phyloP scores from a whole-genome alignment of 1,140 invertebrate species.

The Drosophila watanabei region DNA sequence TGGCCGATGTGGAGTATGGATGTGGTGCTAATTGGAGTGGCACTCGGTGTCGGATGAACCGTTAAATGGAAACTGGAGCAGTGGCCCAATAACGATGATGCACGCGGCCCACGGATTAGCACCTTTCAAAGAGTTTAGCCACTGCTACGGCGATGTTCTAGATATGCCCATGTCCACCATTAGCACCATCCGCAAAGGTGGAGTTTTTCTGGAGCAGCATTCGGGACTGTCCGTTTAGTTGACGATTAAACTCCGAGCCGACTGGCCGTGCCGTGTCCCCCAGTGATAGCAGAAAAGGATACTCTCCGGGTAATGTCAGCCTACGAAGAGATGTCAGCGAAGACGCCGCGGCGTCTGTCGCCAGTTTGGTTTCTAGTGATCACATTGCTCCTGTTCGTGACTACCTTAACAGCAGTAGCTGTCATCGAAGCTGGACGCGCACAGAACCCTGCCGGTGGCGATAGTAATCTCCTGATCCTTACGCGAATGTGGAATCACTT shows the following conservation, averaged over 20 bases:
- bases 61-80: conserved; percentile 79
- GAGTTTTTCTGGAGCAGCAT: conserved; percentile 63
- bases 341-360: conserved; percentile 30
- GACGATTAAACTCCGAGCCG: conserved; percentile 43
- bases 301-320: conserved; percentile 31
- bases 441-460: conserved; percentile 11
- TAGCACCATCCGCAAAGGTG: conserved; percentile 55
- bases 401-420: conserved; percentile 52
- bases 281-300: conserved; percentile 13
- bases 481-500: conserved; percentile 63
- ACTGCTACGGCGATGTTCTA: conserved; percentile 61
- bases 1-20: conserved; percentile 12
- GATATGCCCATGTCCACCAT: conserved; percentile 57
- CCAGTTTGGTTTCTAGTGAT: conserved; percentile 59
- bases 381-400: conserved; percentile 50
- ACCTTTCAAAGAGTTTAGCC: conserved; percentile 58
- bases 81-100: conserved; percentile 64
- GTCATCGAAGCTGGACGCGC: conserved; percentile 52
- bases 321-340: conserved; percentile 63
- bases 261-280: conserved; percentile 46
- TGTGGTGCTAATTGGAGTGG: conserved; percentile 64
- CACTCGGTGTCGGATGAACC: conserved; percentile 72
- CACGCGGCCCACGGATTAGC: conserved; percentile 67
- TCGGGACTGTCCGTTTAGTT: conserved; percentile 54
- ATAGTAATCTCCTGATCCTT: conserved; percentile 48